phyloP scores from a whole-genome alignment of 1,140 invertebrate genomes.

The Anastrepha ludens region DNA sequence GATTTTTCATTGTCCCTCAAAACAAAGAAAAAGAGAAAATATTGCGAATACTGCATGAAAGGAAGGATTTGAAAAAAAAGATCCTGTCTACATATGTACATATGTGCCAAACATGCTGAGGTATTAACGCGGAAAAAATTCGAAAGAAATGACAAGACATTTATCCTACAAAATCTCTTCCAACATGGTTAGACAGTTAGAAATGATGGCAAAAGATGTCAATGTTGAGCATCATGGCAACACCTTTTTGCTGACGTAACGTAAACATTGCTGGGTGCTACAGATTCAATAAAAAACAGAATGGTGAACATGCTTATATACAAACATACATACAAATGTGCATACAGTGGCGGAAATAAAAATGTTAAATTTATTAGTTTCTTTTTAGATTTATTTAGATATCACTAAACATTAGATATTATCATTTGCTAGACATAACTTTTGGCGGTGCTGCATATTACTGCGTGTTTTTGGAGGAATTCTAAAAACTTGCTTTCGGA shows the following conservation, averaged over 20 bases:
- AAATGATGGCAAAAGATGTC: not conserved
- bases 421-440: no score
- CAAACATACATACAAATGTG: not conserved
- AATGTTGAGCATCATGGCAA: not conserved
- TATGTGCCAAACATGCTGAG: not conserved
- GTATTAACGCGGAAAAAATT: not conserved
- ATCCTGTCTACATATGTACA: not conserved
- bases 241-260: not conserved
- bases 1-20: not conserved
- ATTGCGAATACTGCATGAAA: no score
- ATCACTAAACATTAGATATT: no score
- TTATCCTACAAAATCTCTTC: conserved; percentile 8
- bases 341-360: not conserved
- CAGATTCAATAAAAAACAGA: no score
- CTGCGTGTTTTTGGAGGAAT: no score
- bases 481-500: no score
- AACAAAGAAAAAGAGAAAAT: not conserved
- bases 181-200: not conserved
- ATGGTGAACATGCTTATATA: not conserved
- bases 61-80: no score
- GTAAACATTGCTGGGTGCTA: not conserved
- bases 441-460: no score
- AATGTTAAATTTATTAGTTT: not conserved
- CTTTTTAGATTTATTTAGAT: no score
- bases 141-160: not conserved